Percentiles rank a stretch among this genome's conserved stretches.
phyloP scores from a whole-genome alignment of 1,140 invertebrate genomes.

The Neodiprion fabricii region DNA sequence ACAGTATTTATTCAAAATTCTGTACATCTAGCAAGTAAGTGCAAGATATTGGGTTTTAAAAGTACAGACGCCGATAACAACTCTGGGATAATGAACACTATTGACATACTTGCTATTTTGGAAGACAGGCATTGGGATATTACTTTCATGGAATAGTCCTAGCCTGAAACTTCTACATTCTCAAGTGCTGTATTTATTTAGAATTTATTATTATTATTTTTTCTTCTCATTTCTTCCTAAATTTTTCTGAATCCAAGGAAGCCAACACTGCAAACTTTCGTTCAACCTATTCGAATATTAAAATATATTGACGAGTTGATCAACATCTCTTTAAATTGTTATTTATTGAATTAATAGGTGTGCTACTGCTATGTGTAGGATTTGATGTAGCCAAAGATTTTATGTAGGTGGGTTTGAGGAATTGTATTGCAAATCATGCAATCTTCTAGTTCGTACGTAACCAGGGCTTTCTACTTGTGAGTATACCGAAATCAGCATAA shows the following conservation, averaged over 20 bases:
- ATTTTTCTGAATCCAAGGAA: not conserved
- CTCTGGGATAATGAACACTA: not conserved
- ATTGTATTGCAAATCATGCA: too few relatives aligned
- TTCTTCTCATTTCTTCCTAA: not conserved
- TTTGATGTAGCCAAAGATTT: too few relatives aligned
- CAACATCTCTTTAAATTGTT: too few relatives aligned
- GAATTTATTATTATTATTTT: not conserved
- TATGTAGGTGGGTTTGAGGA: too few relatives aligned
- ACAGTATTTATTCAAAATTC: conserved; percentile 1
- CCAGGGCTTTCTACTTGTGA: too few relatives aligned
- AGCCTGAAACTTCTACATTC: not conserved
- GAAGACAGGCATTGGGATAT: not conserved
- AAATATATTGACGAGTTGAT: not conserved
- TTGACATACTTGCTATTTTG: not conserved
- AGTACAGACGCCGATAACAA: not conserved
- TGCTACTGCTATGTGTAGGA: too few relatives aligned
- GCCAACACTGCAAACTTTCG: not conserved
- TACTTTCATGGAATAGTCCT: not conserved
- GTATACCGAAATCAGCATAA: too few relatives aligned
- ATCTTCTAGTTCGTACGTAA: too few relatives aligned
- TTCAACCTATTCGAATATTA: not conserved
- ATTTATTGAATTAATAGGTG: too few relatives aligned
- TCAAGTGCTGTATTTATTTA: not conserved
- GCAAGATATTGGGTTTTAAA: not conserved
- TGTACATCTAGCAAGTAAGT: not conserved